Evolutionary conservation across 1,140 invertebrate genomes (phyloP), one percentile per base, ranked within the genome.

Genomic region (Spodoptera litura): DNA sequence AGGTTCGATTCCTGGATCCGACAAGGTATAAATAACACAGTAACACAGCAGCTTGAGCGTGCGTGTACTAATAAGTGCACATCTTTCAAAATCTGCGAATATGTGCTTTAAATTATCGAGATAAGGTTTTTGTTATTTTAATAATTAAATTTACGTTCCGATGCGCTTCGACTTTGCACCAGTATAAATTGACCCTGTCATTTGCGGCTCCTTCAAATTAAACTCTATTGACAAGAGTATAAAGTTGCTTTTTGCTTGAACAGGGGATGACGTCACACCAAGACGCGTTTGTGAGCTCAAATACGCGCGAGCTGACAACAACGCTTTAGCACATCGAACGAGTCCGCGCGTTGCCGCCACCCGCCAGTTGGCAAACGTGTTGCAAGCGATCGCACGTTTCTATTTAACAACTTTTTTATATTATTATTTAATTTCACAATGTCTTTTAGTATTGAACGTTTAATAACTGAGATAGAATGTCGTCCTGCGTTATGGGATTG

Each of bases 271-370:
- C 27, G 58, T 31, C 58, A 61, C 4, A 12, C 6, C 12, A 20
- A 13, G 11, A 13, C 2, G 0, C 2, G 15, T 13, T 4, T 10
- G 27, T 31, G 58, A 31, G 58, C 58, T 13, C 58, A 11, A 27
- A 61, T 35, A 61, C 58, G 58, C 58, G 58, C 58, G 58, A 61
- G 58, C 27, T 61, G 58, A 35, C 58, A 59, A 59, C 56, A 35
- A 13, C 58, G 58, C 56, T 12, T 59, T 1, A 27, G 31, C 4
- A 4, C 13, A 61, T 61, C 27, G 58, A 61, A 27, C 58, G 5
- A 31, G 11, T 20, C 58, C 58, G 58, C 58, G 58, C 58, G 12
- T 13, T 3, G 25, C 27, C 27, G 25, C 6, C 56, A 1, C 10
- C 56, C 6, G 56, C 11, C 27, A 61, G 58, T 61, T 35, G 2